Base-by-base conservation (phyloP, 2,113 vertebrate species). In the Istiophorus platypterus region DNA sequence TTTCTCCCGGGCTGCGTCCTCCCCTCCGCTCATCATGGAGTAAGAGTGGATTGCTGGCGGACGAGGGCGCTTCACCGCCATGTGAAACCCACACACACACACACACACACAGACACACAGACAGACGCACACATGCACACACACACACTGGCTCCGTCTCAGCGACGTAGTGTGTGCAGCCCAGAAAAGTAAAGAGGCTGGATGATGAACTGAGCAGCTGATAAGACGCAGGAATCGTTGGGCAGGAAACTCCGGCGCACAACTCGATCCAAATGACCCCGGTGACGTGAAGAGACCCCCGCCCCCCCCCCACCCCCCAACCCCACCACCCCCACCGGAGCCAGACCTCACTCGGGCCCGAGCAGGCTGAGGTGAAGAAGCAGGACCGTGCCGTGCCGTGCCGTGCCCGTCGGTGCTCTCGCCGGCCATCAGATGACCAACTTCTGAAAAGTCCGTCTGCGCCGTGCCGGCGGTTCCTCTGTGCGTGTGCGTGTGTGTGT, bases 51-150 rank as follows among this genome's bases (percentile, higher is more conserved):
- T 88, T 86, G 79, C 42, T 82, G 89, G 90, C 91, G 67, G 88
- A 92, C 78, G 93, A 84, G 93, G 91, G 89, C 90, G 91, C 92
- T 63, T 93, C 86, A 75, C 86, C 81, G 88, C 89, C 87, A 78
- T 85, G 71, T 78, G 80, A 88, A 57, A 73, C 73, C 56, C 81
- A 67, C 5, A 72, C 72, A 69, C 49, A 61, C 70, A 31, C 26
- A 31, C 47, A 39, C 67, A 24, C 49, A 71, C 72, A 54, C 47
- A 24, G 20, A 39, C 65, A 72, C 41, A 45, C 20, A n/a, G n/a
- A 31, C 47, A 39, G 49, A 24, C 49, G 57, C 72, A 54, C 47
- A 24, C 29, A 39, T 45, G 67, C 41, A 45, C 20, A 57, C 66
- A 65, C 80, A 77, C 81, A 67, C 5, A 75, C 73, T 76, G 65